Percentiles rank a stretch among this genome's conserved stretches.
These are phyloP conservation scores for Petroica traversi DNA, from an alignment of 2,113 vertebrate species.

Conservation along the genomic window DNA sequence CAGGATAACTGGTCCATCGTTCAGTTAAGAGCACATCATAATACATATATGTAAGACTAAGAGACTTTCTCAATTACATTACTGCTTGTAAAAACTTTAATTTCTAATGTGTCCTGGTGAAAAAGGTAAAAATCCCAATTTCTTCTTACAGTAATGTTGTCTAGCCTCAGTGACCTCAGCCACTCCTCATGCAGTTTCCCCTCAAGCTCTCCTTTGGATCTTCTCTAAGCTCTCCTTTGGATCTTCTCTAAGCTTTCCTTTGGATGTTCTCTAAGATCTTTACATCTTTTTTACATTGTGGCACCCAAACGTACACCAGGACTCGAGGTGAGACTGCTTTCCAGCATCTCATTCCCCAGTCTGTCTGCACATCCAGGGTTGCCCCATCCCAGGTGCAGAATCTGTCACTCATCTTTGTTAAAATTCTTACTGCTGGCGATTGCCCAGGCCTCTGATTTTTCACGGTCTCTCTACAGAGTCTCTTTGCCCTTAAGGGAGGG, in stretches of 20 bases:
- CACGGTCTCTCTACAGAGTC: not conserved
- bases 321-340: rapidly evolving
- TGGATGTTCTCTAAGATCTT: not conserved
- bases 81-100: not conserved
- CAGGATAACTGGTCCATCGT: not conserved
- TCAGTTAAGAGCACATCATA: not conserved
- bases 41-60: not conserved
- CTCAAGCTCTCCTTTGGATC: not conserved
- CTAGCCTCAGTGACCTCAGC: not conserved
- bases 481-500: not conserved
- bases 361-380: not conserved
- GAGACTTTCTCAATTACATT: not conserved
- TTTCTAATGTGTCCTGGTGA: not conserved
- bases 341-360: not conserved
- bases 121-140: not conserved
- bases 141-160: not conserved
- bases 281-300: not conserved
- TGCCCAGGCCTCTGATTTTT: not conserved
- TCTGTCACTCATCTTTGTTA: not conserved
- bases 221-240: not conserved
- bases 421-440: no score
- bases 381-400: not conserved
- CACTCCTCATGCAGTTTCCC: rapidly evolving
- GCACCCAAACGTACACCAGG: rapidly evolving
- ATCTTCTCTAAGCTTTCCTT: not conserved